These are phyloP conservation scores for Cyphotilapia sp. DNA, from an alignment of 2,113 vertebrate species.

Conservation along the genomic window DNA sequence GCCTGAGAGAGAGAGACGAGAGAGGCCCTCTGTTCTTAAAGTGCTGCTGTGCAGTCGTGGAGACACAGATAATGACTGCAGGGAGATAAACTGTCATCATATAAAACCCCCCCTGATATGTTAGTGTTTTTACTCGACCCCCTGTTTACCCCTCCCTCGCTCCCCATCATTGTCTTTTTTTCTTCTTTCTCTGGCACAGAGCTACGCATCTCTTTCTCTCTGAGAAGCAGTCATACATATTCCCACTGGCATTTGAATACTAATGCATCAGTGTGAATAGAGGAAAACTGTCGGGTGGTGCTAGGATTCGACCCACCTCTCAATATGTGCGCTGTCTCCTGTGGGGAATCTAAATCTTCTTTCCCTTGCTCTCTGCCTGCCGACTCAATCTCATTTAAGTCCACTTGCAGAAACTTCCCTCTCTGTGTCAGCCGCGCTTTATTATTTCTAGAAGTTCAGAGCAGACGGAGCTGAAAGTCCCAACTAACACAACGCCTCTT, in stretches of 20 bases:
- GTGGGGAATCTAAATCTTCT: conserved; percentile 33
- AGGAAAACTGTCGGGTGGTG: background rate
- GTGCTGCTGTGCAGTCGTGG: background rate
- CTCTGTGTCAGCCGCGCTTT: background rate
- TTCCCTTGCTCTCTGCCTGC: background rate
- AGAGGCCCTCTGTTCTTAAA: background rate
- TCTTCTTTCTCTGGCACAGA: conserved; percentile 21
- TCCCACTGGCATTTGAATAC: conserved; percentile 51
- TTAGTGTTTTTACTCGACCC: background rate
- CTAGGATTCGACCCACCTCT: conserved; percentile 44
- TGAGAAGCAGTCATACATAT: conserved; percentile 32
- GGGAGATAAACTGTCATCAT: conserved; percentile 15
- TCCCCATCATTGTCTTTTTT: conserved; percentile 3
- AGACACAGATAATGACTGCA: background rate
- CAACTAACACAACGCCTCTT: background rate
- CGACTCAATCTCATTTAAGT: background rate
- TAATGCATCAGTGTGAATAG: conserved; percentile 37
- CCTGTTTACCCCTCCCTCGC: background rate
- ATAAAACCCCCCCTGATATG: background rate
- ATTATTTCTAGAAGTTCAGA: background rate
- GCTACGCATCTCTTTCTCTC: conserved; percentile 3
- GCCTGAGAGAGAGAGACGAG: background rate
- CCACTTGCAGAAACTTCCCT: background rate
- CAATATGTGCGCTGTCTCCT: conserved; percentile 48
- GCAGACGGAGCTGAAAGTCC: conserved; percentile 36